Evolutionary conservation across 1,140 invertebrate species (phyloP).

Genomic region (Cherax quadricarinatus): DNA sequence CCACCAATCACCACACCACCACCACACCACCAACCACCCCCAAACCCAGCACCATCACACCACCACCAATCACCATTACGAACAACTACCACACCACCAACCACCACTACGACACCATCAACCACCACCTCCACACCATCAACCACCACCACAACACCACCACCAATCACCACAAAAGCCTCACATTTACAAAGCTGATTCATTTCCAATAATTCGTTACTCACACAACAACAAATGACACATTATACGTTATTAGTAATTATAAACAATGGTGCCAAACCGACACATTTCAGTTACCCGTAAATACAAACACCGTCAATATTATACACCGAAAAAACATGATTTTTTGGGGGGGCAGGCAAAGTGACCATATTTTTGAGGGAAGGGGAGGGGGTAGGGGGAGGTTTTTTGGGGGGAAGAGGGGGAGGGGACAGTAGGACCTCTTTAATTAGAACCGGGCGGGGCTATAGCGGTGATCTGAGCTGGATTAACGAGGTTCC

Average conservation of each 20-base stretch:
- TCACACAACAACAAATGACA: background rate
- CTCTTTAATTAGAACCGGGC: constrained; percentile 53
- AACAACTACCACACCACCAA: no score
- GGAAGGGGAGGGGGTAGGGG: background rate
- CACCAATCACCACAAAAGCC: background rate
- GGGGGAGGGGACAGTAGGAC: background rate
- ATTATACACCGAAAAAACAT: background rate
- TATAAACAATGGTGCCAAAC: background rate
- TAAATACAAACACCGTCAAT: background rate
- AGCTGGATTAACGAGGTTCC: constrained; percentile 56
- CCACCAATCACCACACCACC: no score
- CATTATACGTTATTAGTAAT: background rate
- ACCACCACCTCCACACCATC: background rate
- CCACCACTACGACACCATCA: no score
- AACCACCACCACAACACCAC: background rate
- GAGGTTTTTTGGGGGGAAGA: no score
- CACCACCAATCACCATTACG: no score
- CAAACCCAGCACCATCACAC: no score
- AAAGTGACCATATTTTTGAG: background rate
- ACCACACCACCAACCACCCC: no score
- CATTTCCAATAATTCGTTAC: background rate
- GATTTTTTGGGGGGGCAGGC: background rate
- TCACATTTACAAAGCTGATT: background rate
- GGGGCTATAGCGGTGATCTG: constrained; percentile 49
- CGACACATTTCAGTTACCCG: background rate